phyloP scores from a whole-genome alignment of 2,888 invertebrate genomes.

The Cylloceria caligata region DNA sequence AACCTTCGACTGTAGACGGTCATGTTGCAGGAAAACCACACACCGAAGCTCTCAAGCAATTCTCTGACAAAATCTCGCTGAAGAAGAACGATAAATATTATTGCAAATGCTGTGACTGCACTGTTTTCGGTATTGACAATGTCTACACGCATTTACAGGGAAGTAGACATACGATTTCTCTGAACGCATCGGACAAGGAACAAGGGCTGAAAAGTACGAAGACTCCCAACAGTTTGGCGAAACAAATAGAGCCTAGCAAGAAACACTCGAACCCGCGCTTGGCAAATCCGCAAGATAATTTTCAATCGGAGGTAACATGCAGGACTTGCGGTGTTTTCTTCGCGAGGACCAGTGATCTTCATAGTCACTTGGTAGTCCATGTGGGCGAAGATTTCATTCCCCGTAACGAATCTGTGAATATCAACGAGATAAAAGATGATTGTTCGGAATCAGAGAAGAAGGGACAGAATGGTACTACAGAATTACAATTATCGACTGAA shows the following conservation, averaged over 20 bases:
- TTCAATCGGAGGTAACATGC: conserved; percentile 12
- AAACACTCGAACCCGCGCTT: neutral
- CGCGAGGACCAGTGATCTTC: neutral
- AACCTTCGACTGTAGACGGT: neutral
- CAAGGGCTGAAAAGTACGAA: neutral
- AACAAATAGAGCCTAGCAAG: neutral
- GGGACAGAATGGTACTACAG: neutral
- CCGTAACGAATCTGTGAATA: neutral
- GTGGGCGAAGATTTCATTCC: neutral
- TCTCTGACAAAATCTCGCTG: too few species aligned
- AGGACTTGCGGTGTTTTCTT: neutral
- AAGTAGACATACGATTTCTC: neutral
- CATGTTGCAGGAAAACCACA: neutral
- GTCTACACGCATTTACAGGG: neutral
- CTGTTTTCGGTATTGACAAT: neutral
- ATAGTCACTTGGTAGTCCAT: conserved; percentile 46
- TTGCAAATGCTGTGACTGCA: neutral
- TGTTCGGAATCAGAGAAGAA: neutral
- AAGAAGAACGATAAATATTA: neutral
- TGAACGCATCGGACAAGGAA: neutral
- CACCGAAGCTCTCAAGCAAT: neutral
- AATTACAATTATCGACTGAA: neutral
- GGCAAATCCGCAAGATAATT: neutral
- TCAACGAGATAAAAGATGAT: neutral
- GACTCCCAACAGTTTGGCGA: neutral